These are phyloP conservation scores for Noctuana brunneofusca DNA, from an alignment of 2,888 invertebrate species.

Conservation along the genomic window DNA sequence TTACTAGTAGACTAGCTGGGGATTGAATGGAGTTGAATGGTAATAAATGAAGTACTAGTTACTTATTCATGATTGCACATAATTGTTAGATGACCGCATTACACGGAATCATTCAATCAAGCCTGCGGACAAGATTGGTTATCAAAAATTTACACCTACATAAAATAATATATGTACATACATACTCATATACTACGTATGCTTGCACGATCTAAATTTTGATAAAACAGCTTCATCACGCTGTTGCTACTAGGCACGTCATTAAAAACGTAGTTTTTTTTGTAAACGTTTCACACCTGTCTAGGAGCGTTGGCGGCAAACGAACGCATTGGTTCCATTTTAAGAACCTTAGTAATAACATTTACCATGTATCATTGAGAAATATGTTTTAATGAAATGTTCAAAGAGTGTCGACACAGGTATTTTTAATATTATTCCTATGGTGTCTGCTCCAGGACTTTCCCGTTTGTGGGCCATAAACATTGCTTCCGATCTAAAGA, in stretches of 20 bases:
- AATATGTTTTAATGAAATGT: not conserved
- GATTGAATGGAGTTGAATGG: slow-evolving; percentile 2
- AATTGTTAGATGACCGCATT: slow-evolving; percentile 40
- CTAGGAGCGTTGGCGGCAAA: slow-evolving; percentile 1
- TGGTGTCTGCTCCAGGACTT: too few species aligned
- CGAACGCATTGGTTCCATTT: slow-evolving; percentile 2
- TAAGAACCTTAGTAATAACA: slow-evolving; percentile 6
- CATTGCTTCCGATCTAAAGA: too few species aligned
- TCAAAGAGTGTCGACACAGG: not conserved
- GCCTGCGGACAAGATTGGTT: not conserved
- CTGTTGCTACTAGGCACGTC: too few species aligned
- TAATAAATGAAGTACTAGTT: slow-evolving; percentile 38
- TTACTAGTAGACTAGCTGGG: too few species aligned
- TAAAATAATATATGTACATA: slow-evolving; percentile 2
- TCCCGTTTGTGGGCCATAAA: too few species aligned
- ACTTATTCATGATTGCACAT: slow-evolving; percentile 32
- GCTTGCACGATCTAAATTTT: slow-evolving; percentile 8
- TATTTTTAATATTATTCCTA: not conserved
- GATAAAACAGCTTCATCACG: slow-evolving; percentile 4
- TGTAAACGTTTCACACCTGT: slow-evolving; percentile 5
- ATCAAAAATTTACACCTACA: too few species aligned
- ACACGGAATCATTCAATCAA: not conserved
- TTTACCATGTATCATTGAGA: not conserved
- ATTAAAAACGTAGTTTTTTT: slow-evolving; percentile 1
- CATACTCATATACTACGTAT: slow-evolving; percentile 1